These are phyloP conservation scores for Dryoscopus gambensis DNA, from an alignment of 2,113 vertebrate genomes.

Conservation along the genomic window DNA sequence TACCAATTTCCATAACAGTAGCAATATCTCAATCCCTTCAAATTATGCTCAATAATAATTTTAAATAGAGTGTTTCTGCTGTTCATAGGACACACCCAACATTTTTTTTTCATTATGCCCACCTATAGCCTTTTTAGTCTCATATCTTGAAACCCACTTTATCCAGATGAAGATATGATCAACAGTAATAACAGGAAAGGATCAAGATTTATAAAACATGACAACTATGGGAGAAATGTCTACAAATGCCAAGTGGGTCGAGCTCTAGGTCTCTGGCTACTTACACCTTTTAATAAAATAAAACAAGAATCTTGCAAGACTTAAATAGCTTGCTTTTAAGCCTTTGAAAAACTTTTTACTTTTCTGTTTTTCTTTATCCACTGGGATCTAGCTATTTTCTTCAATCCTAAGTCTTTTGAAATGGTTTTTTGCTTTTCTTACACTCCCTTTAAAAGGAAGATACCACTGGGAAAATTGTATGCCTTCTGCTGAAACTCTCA, in stretches of 20 bases:
- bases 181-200: background rate
- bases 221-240: background rate
- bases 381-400: conserved; percentile 1
- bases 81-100: background rate
- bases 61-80: background rate
- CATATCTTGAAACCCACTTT: background rate
- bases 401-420: background rate
- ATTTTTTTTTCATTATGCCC: background rate
- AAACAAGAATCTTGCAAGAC: background rate
- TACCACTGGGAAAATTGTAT: conserved; percentile 34
- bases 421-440: background rate
- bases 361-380: background rate
- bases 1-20: background rate
- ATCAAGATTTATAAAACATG: background rate
- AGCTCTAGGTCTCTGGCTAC: background rate
- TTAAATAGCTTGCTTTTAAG: background rate
- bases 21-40: background rate
- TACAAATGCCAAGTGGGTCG: background rate
- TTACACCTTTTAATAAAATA: background rate
- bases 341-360: background rate
- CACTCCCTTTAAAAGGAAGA: background rate
- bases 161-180: background rate
- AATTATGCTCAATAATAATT: background rate
- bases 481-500: background rate
- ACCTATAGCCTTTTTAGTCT: background rate